Evolutionary conservation across 2,113 vertebrate genomes (phyloP).

Genomic region (Ceuthmochares aereus): DNA sequence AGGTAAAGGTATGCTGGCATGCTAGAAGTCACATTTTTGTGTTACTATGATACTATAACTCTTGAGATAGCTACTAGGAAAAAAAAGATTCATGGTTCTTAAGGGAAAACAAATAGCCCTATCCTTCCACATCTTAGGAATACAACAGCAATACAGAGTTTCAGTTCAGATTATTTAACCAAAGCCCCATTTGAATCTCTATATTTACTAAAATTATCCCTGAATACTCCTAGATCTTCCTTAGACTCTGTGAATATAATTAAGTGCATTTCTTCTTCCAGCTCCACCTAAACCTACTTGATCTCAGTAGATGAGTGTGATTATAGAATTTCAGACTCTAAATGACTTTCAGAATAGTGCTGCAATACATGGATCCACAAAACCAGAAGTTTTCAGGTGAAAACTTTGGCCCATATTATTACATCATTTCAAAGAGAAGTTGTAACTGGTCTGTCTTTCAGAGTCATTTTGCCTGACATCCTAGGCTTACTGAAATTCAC

Average conservation of each 20-base stretch:
- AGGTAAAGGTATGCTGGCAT: background rate
- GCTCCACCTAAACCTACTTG: background rate
- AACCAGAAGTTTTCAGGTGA: background rate
- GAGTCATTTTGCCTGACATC: background rate
- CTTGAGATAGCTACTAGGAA: background rate
- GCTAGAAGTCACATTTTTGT: background rate
- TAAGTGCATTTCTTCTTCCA: background rate
- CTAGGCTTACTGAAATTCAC: background rate
- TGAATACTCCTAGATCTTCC: background rate
- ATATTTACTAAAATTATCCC: background rate
- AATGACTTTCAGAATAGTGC: background rate
- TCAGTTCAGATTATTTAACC: background rate
- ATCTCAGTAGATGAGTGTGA: background rate
- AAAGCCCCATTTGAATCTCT: background rate
- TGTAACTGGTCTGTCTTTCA: background rate
- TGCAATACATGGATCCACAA: background rate
- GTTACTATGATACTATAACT: background rate
- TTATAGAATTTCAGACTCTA: background rate
- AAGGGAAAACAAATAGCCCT: slow-evolving; percentile 14
- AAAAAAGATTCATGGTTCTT: slow-evolving; percentile 1
- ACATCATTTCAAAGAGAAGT: background rate
- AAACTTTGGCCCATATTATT: background rate
- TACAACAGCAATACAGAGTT: background rate
- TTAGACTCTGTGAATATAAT: background rate
- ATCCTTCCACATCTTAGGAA: background rate